Percentiles rank a stretch among this genome's conserved stretches.
Evolutionary conservation across 2,113 vertebrate genomes (phyloP).

Genomic region (Orientallactaga bullata): DNA sequence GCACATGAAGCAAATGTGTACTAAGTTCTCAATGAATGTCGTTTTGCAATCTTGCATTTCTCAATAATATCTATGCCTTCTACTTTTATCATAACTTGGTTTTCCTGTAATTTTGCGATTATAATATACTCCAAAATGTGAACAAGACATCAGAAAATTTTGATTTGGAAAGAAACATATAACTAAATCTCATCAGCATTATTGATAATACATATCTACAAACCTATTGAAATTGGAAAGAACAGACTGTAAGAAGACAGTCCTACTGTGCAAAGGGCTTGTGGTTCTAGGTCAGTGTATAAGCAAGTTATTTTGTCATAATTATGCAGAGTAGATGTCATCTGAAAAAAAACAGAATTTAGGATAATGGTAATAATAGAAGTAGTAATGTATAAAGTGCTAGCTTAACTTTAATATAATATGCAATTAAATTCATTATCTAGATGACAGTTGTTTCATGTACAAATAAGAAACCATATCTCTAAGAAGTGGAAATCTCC

Average conservation of each 20-base stretch:
- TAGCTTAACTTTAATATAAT: neutral
- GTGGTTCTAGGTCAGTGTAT: neutral
- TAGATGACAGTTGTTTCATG: neutral
- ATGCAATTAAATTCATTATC: neutral
- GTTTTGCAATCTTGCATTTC: neutral
- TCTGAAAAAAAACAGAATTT: neutral
- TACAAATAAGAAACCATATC: neutral
- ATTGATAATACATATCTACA: neutral
- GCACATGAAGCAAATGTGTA: neutral
- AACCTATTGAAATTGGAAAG: neutral
- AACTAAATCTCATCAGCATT: conserved; percentile 2
- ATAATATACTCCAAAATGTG: neutral
- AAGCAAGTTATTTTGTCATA: neutral
- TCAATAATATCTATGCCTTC: neutral
- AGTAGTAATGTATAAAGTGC: neutral
- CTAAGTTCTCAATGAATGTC: neutral
- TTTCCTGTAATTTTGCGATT: conserved; percentile 5
- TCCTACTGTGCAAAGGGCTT: neutral
- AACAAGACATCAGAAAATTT: conserved; percentile 1
- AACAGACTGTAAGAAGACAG: neutral
- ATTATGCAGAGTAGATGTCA: neutral
- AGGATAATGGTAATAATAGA: neutral
- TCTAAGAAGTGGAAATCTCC: neutral
- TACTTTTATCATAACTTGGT: neutral
- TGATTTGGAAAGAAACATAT: conserved; percentile 31